phyloP scores from a whole-genome alignment of 2,888 invertebrate genomes.

The Sisyra terminalis region DNA sequence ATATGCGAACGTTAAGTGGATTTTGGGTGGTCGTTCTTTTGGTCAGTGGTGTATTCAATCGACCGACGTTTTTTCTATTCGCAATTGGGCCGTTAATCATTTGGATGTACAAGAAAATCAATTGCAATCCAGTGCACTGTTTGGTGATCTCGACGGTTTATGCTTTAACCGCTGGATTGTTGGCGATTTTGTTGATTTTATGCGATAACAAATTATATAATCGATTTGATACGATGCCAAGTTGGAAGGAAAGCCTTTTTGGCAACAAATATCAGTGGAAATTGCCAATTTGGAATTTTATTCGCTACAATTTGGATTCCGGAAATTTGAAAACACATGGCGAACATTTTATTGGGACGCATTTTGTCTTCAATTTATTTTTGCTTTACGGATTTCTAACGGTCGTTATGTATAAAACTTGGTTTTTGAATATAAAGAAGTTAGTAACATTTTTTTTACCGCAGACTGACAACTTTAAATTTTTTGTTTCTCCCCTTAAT shows the following conservation, averaged over 20 bases:
- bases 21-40: conserved; percentile 47
- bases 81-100: conserved; percentile 72
- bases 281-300: conserved; percentile 71
- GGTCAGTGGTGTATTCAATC: conserved; percentile 69
- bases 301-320: conserved; percentile 64
- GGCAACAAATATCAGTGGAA: conserved; percentile 66
- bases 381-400: conserved; percentile 71
- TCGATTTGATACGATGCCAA: conserved; percentile 56
- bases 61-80: conserved; percentile 81
- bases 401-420: conserved; percentile 36
- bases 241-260: conserved; percentile 45
- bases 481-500: too few species aligned
- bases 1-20: conserved; percentile 31
- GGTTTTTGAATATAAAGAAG: conserved; percentile 35
- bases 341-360: conserved; percentile 67
- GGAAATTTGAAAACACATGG: conserved; percentile 71
- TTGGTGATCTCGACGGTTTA: conserved; percentile 51
- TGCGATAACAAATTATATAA: conserved; percentile 61
- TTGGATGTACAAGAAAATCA: conserved; percentile 66
- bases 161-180: conserved; percentile 15
- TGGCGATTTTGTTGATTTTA: conserved; percentile 48
- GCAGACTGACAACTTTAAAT: neutral
- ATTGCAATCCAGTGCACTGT: conserved; percentile 51
- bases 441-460: conserved; percentile 10
- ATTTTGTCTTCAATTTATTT: conserved; percentile 68